Conservation (phyloP, 2,113 vertebrate species). For the Axis porcinus region DNA sequence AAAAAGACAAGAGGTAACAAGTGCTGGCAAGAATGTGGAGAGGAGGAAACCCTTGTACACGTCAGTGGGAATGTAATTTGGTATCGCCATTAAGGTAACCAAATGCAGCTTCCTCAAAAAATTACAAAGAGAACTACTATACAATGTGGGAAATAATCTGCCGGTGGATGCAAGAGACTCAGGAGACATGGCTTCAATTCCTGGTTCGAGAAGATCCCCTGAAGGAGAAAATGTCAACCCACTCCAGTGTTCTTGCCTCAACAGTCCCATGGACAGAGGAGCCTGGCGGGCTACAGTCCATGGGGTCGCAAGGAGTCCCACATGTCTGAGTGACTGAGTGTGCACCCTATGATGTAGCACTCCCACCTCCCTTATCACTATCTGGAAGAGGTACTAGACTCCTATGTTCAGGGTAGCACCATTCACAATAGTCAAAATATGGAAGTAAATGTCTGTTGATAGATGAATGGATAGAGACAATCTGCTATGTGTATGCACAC, state of each 20-base stretch:
- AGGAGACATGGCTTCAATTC: neutral
- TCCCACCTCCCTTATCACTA: neutral
- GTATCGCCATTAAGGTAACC: neutral
- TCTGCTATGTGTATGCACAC: neutral
- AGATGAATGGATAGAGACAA: neutral
- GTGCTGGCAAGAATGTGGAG: neutral
- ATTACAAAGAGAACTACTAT: neutral
- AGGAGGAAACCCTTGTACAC: neutral
- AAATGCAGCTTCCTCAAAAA: neutral
- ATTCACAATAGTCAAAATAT: neutral
- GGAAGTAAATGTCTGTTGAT: neutral
- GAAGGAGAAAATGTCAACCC: neutral
- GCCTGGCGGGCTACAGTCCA: neutral
- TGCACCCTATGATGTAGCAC: neutral
- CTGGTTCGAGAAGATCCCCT: neutral
- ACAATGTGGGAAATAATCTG: neutral
- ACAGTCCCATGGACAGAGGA: neutral
- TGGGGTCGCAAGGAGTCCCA: neutral
- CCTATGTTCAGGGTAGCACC: neutral
- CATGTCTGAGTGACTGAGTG: neutral
- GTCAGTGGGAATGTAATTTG: neutral
- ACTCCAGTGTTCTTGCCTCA: neutral
- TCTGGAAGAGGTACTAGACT: neutral
- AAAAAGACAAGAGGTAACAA: neutral
- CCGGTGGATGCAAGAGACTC: rapidly evolving